A percentile compares a stretch with the other conserved stretches of the same genome.
Conservation (phyloP, 37 sponge, comb jelly and placozoan genomes). For the Chondrosia reniformis region DNA sequence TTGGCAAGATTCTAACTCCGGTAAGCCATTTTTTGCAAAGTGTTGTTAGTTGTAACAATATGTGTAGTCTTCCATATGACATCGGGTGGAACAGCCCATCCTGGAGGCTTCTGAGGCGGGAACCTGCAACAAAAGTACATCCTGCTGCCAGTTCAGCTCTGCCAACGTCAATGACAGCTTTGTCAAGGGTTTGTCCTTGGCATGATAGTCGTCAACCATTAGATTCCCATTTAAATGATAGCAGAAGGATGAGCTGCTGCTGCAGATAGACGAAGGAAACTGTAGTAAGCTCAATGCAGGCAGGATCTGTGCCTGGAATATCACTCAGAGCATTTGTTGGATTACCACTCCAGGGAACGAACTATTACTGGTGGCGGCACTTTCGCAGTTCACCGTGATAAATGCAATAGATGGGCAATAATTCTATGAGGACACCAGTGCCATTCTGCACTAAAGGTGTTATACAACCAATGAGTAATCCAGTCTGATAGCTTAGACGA, state of each 20-base stretch:
- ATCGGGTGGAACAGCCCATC: slow-evolving; percentile 32
- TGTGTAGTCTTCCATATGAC: slow-evolving; percentile 15
- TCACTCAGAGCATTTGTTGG: too few relatives aligned
- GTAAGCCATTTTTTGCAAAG: background rate
- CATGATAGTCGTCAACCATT: background rate
- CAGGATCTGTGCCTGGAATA: too few relatives aligned
- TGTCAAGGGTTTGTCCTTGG: slow-evolving; percentile 27
- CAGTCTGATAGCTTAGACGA: background rate
- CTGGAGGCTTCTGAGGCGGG: background rate
- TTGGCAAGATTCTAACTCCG: slow-evolving; percentile 14
- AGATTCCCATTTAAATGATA: slow-evolving; percentile 9
- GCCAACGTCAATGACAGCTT: slow-evolving; percentile 40
- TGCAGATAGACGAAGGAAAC: background rate
- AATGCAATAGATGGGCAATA: too few relatives aligned
- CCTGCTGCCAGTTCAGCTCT: slow-evolving; percentile 21
- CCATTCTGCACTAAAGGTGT: too few relatives aligned
- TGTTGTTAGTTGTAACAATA: background rate
- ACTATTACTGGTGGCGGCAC: too few relatives aligned
- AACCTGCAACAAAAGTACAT: slow-evolving; percentile 32
- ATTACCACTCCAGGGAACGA: too few relatives aligned
- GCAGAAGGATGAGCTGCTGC: background rate
- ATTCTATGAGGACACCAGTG: background rate
- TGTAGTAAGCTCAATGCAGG: too few relatives aligned
- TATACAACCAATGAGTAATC: too few relatives aligned
- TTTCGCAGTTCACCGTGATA: too few relatives aligned